Base-by-base conservation (phyloP, 2,113 vertebrate species). In the Spea multiplicata region DNA sequence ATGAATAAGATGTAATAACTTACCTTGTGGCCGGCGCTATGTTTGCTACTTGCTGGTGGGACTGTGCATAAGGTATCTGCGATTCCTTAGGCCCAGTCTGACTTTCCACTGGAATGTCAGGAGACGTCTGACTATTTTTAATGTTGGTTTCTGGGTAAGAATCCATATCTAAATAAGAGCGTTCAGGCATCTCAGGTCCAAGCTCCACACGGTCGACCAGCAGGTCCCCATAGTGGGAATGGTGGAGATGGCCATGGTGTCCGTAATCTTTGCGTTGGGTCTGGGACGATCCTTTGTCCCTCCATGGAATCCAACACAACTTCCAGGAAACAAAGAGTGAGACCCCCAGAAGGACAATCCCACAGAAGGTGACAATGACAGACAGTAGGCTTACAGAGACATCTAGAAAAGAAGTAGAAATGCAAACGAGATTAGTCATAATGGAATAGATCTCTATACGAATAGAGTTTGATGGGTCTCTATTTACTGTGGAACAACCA, bases 281-380 rank as follows among this genome's bases (percentile, higher is more conserved):
- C 77, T 94, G 87, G 30, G 91, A 82, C 87, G 92, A 66, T 5
- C 88, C 88, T 82, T 96, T 96, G 90, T 97, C 94, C 81, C 96
- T 83, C 95, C 96, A 96, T 83, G 95, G 95, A 85, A 97, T 87
- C 96, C 96, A 97, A 90, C 96, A 97, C 30, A 97, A 87, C 87
- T 97, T 97, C 96, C 96, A 97, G 61, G 96, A 97, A 82, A 97
- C 96, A 30, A 97, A 97, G 83, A 97, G 94, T 8, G 95, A 97
- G 73, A 97, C 96, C 1, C 95, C 95, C 78, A 97, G 92, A 44
- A 97, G 92, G 68, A 96, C 95, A 68, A 97, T 94, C 81, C 95
- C 95, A 5, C 96, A 97, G 91, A 97, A 97, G 0, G 95, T 97
- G 84, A 97, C 96, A 12, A 97, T 97, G 84, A 97, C 96, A 0